phyloP scores from a whole-genome alignment of 2,113 vertebrate species.

The Noctilio leporinus region DNA sequence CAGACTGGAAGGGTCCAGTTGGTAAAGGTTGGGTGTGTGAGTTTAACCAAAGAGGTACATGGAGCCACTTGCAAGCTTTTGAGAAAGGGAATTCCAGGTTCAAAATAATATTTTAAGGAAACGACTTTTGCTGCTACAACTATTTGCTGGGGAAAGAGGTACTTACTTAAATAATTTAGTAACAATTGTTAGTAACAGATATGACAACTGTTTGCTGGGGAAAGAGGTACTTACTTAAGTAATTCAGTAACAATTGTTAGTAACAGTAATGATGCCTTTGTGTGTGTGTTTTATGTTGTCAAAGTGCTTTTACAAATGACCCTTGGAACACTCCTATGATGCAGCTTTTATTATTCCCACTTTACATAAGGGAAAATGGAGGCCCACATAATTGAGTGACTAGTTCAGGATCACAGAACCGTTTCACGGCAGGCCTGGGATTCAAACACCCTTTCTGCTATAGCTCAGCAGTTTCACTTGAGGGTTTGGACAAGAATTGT shows the following conservation, averaged over 20 bases:
- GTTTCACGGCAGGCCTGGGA: neutral
- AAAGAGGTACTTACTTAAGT: neutral
- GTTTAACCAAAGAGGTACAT: neutral
- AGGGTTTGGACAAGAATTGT: neutral
- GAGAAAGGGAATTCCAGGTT: constrained; percentile 21
- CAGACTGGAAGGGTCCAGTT: neutral
- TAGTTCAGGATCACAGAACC: neutral
- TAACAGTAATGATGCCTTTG: neutral
- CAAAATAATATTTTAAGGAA: neutral
- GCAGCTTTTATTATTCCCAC: constrained; percentile 10
- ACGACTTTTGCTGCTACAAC: neutral
- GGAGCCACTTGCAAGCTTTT: neutral
- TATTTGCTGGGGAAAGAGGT: neutral
- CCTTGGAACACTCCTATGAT: neutral
- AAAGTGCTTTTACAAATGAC: neutral
- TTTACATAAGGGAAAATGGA: neutral
- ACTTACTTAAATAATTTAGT: neutral
- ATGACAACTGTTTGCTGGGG: neutral
- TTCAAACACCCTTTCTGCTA: neutral
- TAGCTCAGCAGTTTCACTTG: neutral
- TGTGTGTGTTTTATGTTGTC: neutral
- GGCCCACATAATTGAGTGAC: neutral
- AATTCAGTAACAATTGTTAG: constrained; percentile 9
- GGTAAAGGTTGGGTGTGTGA: neutral
- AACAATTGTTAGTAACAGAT: neutral